Evolutionary conservation across 1,140 invertebrate genomes (phyloP), one percentile per base, ranked within the genome.

Genomic region (Tetramorium alpestre): DNA sequence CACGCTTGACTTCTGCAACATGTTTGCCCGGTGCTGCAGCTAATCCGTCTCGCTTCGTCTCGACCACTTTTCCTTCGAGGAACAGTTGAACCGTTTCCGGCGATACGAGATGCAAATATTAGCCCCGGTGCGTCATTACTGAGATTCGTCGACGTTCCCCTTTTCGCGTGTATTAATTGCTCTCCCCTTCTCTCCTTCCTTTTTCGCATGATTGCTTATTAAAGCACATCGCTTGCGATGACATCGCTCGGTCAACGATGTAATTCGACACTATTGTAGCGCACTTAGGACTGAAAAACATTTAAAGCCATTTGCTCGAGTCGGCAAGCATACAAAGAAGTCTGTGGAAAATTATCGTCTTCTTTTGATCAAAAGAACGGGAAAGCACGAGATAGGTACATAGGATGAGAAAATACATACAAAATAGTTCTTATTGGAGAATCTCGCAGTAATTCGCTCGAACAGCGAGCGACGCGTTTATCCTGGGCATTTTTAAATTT

Each of bases 1-100:
- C 65, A 80, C 51, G 75, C 77, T 87, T 77, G 85, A 85, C 81
- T 86, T 76, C 51, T 49, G 64, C 56, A 88, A 76, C 85, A 76
- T 73, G 69, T 80, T 76, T 76, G 73, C 41, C 44, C 85, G 72
- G 72, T 56, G 44, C 56, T 73, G 47, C 72, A 70, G 54, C 70
- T 85, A 76, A 82, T 86, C 56, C 77, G 67, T 86, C 56, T 47
- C 84, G 65, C 38, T 62, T 80, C 51, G 49, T 65, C 78, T 76
- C 62, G 38, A 58, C 82, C 87, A 75, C 82, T 80, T 69, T 73
- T 84, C 54, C 80, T 84, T 84, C 41, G 80, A 73, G 54, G 44
- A 60, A 73, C 25, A 73, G 80, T 73, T 47, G 67, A 58, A 33
- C 28, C 25, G 33, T 84, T 84, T 60, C 54, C n/a, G 49, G 18